Evolutionary conservation across 2,113 vertebrate genomes (phyloP), one percentile per base, ranked within the genome.

Genomic region (Dissostichus mawsoni): DNA sequence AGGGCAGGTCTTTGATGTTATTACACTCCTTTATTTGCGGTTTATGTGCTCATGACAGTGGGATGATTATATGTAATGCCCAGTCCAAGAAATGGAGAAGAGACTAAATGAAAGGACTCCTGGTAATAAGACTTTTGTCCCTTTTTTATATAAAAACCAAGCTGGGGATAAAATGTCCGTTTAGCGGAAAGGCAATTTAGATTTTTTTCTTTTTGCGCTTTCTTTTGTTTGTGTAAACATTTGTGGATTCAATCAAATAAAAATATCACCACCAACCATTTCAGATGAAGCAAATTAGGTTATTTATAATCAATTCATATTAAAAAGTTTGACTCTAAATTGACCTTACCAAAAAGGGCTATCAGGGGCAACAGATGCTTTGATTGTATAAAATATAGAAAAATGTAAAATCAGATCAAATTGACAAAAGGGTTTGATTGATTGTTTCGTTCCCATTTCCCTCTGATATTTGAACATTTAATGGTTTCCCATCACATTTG

Each of bases 401-500:
- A 53, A 41, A 56, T 68, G 69, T 45, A n/a, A 68, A 77, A 20
- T 72, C 33, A 59, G 59, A 74, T 64, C 58, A 17, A 79, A 72
- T 48, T 71, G 76, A 78, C 70, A 79, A 83, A 36, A 48, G 16
- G 16, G 41, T 70, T 72, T 65, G 62, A 82, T 82, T 75, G 66
- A 74, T 87, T 82, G 76, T 88, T 82, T 80, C 7, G 36, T 41
- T 41, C 36, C 65, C 67, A 74, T 90, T 90, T 90, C 68, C 82
- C 64, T 81, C 80, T 83, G 84, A 89, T 88, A 90, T 86, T 87
- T 84, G 61, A 85, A 74, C 87, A 81, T 88, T 90, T 88, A 94
- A 91, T 81, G 62, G 81, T 84, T 89, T 82, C 91, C 89, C 90
- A 90, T 94, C 84, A 87, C 90, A 94, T 95, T 94, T 93, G 91